Evolutionary conservation across 2,797 vertebrate species (phyloP).

Genomic region (Prunella strophiata): DNA sequence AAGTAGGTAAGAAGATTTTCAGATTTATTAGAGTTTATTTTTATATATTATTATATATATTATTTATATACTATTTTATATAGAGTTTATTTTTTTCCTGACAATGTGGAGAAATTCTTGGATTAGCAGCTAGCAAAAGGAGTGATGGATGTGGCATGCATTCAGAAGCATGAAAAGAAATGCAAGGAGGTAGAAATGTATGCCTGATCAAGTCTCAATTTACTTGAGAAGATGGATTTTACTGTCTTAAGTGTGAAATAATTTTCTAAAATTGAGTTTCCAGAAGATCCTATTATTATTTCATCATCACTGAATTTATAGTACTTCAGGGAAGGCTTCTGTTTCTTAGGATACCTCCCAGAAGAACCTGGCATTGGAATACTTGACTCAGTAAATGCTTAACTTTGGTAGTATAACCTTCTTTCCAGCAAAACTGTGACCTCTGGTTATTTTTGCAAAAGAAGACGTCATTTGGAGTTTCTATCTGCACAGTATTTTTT

Average conservation of each 20-base stretch:
- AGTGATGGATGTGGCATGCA: neutral
- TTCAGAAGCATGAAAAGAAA: neutral
- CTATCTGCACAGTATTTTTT: neutral
- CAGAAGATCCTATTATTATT: neutral
- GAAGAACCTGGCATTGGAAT: neutral
- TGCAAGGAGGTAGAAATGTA: neutral
- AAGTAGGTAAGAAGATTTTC: neutral
- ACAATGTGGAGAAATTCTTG: neutral
- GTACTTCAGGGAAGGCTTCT: conserved; percentile 1
- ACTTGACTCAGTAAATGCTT: conserved; percentile 21
- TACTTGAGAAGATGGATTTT: neutral
- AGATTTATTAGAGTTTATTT: neutral
- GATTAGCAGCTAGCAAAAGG: neutral
- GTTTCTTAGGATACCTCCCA: conserved; percentile 3
- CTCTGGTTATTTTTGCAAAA: neutral
- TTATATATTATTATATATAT: too few relatives aligned
- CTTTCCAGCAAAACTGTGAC: neutral
- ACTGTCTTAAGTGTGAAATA: neutral
- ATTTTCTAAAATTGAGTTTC: neutral
- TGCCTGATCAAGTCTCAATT: neutral
- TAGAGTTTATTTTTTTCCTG: neutral
- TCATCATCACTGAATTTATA: neutral
- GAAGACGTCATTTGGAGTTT: neutral
- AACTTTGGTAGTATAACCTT: neutral
- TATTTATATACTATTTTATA: too few relatives aligned